These are phyloP conservation scores for Boulengeromyrus knoepffleri DNA, from an alignment of 2,113 vertebrate genomes.

Conservation along the genomic window DNA sequence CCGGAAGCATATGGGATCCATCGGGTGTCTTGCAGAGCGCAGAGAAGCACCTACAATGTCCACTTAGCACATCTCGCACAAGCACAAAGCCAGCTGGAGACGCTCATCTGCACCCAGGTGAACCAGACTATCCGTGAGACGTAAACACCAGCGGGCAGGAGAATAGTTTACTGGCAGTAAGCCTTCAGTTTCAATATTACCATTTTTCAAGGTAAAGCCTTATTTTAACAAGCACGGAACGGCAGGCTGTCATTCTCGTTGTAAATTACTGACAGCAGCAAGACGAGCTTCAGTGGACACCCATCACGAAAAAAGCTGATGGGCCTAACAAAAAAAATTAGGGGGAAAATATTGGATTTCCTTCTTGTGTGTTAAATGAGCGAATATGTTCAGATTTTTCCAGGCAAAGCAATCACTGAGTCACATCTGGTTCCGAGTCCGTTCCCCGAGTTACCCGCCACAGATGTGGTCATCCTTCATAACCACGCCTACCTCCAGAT, in stretches of 20 bases:
- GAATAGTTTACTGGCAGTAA: not conserved
- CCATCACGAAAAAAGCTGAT: not conserved
- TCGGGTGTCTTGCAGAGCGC: not conserved
- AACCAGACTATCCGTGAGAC: not conserved
- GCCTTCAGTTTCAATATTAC: not conserved
- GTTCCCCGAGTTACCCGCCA: not conserved
- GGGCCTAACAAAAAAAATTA: not conserved
- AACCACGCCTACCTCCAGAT: not conserved
- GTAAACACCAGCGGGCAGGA: not conserved
- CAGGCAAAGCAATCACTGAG: not conserved
- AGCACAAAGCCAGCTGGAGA: not conserved
- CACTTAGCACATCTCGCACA: not conserved
- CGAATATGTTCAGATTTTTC: not conserved
- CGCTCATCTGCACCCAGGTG: not conserved
- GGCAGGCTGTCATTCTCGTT: not conserved
- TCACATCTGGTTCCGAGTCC: not conserved
- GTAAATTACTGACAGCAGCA: not conserved
- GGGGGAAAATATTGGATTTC: not conserved
- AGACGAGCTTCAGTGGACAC: not conserved
- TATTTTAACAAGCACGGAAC: not conserved
- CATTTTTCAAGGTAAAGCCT: not conserved
- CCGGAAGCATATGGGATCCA: not conserved
- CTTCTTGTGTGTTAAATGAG: not conserved
- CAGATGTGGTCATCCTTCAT: not conserved
- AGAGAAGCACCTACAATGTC: not conserved